A percentile compares a stretch with the other conserved stretches of the same genome.
Conservation (phyloP, 2,113 vertebrate genomes). For the Ciconia boyciana region DNA sequence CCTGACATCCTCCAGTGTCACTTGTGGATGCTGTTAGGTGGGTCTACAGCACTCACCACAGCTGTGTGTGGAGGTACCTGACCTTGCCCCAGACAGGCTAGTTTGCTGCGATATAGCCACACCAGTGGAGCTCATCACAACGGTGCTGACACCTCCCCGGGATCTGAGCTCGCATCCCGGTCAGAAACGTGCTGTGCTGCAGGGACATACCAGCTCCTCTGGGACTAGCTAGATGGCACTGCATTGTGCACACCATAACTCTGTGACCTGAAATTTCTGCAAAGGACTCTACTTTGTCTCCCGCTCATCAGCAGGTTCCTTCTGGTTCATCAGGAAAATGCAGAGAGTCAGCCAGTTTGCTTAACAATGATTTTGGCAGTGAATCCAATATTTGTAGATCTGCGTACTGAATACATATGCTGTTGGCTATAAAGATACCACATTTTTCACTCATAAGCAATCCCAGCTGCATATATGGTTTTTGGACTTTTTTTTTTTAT, state of each 20-base stretch:
- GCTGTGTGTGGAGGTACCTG: background rate
- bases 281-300: background rate
- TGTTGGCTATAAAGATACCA: slow-evolving; percentile 58
- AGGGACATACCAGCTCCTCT: background rate
- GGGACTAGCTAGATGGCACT: background rate
- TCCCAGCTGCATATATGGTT: slow-evolving; percentile 51
- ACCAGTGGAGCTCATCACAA: rapidly evolving
- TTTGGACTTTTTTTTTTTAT: background rate
- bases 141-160: background rate
- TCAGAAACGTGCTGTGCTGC: background rate
- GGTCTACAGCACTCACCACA: background rate
- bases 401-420: slow-evolving; percentile 48
- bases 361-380: slow-evolving; percentile 58
- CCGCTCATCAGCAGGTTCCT: background rate
- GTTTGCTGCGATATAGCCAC: background rate
- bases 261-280: background rate
- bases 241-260: background rate
- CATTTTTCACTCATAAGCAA: slow-evolving; percentile 57
- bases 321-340: slow-evolving; percentile 31
- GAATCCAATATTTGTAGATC: slow-evolving; percentile 54
- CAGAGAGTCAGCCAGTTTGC: slow-evolving; percentile 45
- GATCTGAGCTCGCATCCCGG: rapidly evolving
- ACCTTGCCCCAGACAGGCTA: background rate
- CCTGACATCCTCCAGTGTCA: background rate
- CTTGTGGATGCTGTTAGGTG: background rate